These are phyloP conservation scores for Antitype chi DNA, from an alignment of 2,888 invertebrate species.

Conservation along the genomic window DNA sequence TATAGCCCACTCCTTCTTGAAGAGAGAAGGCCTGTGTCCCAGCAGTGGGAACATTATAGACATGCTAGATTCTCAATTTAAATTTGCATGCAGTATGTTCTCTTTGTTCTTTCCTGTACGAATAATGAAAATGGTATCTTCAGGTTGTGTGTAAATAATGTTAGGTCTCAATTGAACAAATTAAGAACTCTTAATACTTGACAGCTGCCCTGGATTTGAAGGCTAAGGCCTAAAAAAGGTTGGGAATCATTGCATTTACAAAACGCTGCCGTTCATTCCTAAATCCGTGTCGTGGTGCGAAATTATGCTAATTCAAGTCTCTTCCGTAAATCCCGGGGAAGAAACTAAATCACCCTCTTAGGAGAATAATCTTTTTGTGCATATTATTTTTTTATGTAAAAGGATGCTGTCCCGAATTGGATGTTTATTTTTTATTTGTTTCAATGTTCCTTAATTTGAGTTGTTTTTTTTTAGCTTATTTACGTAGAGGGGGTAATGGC, in stretches of 20 bases:
- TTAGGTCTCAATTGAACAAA: not conserved
- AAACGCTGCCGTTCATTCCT: conserved; percentile 51
- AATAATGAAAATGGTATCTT: not conserved
- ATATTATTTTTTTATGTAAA: conserved; percentile 41
- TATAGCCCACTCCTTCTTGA: too few relatives aligned
- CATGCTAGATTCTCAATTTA: too few relatives aligned
- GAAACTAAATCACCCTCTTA: conserved; percentile 54
- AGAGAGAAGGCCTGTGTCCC: too few relatives aligned
- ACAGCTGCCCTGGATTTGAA: conserved; percentile 1
- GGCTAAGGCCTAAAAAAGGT: conserved; percentile 3
- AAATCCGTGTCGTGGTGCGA: conserved; percentile 62
- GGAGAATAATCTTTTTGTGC: conserved; percentile 34
- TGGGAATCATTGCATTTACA: conserved; percentile 30
- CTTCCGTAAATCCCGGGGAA: conserved; percentile 60
- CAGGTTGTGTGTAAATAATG: not conserved
- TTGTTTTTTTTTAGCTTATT: too few relatives aligned
- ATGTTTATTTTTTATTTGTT: conserved; percentile 24
- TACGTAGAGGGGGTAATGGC: too few relatives aligned
- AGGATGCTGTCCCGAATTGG: conserved; percentile 11
- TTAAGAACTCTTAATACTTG: not conserved
- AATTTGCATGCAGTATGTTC: not conserved
- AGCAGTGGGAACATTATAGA: too few relatives aligned
- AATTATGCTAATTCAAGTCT: conserved; percentile 75
- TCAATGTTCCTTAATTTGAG: not conserved
- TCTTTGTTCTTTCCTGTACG: too few relatives aligned